These are phyloP conservation scores for Bombylius major DNA, from an alignment of 2,888 invertebrate species.

Conservation along the genomic window DNA sequence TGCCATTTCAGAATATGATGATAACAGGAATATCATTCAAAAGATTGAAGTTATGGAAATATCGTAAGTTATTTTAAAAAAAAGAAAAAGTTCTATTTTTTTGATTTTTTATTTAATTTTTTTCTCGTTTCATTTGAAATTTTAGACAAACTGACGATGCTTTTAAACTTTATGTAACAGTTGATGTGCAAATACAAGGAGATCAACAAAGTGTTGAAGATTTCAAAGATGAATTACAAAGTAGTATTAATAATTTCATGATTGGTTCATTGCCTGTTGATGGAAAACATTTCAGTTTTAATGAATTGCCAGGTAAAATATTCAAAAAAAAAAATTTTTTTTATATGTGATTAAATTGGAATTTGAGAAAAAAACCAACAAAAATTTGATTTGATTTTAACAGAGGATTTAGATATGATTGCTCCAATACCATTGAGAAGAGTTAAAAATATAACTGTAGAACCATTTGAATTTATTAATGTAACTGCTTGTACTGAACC, in stretches of 20 bases:
- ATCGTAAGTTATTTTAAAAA: background rate
- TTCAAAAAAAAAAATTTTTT: too few relatives aligned
- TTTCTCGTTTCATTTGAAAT: background rate
- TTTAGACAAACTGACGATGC: constrained; percentile 23
- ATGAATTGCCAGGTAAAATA: background rate
- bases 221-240: constrained; percentile 23
- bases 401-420: too few relatives aligned
- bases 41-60: background rate
- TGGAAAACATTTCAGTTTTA: background rate
- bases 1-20: constrained; percentile 10
- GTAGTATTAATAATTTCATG: constrained; percentile 11
- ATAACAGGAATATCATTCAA: background rate
- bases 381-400: too few relatives aligned
- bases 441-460: background rate
- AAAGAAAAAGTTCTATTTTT: background rate
- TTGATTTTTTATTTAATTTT: background rate
- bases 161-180: constrained; percentile 22
- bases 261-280: background rate
- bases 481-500: too few relatives aligned
- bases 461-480: background rate
- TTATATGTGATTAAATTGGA: too few relatives aligned
- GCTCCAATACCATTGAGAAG: background rate
- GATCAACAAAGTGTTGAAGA: constrained; percentile 15
- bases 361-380: too few relatives aligned
- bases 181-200: constrained; percentile 12